Evolutionary conservation across 2,888 invertebrate species (phyloP), one percentile per base, ranked within the genome.

Genomic region (Lobophora halterata): DNA sequence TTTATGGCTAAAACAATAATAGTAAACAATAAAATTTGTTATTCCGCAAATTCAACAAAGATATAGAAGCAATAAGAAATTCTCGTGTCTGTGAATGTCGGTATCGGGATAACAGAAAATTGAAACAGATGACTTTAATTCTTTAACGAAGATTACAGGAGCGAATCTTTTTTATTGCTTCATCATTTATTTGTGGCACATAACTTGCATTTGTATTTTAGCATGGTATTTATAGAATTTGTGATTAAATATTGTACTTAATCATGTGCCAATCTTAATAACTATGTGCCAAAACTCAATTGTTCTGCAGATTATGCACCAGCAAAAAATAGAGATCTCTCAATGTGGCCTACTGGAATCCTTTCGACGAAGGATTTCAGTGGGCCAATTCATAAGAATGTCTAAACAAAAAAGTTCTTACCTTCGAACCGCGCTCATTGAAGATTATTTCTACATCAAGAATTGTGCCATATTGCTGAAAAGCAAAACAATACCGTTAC

Each of bases 361-460:
- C 42, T 46, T 38, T 13, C 36, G 33, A 11, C 4, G 30, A 41
- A 51, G 45, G 70, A 79, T 83, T 76, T 79, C 74, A 77, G 58
- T 61, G 71, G 60, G 80, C 79, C 76, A 74, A 78, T 74, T 58
- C 53, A 33, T 47, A 53, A 50, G 40, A 17, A 30, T 28, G 37
- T 40, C 39, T 38, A 51, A 50, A 52, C 45, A 40, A 49, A 65
- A 58, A 45, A 52, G 50, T 68, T 82, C 96, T 93, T 94, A 99
- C 99, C 97, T 99, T 99, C 68, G 98, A 98, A 87, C 99, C 99
- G 65, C 99, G 92, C 90, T 99, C 99, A 89, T 99, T 99, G 92
- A 99, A 99, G 87, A 99, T 99, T 75, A 99, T 99, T 93, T 99
- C 99, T 88, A 98, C 99, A 90, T 99, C 99, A 86, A 98, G 92